Evolutionary conservation across 2,888 invertebrate genomes (phyloP).

Genomic region (Pachliopta kotzebuea): DNA sequence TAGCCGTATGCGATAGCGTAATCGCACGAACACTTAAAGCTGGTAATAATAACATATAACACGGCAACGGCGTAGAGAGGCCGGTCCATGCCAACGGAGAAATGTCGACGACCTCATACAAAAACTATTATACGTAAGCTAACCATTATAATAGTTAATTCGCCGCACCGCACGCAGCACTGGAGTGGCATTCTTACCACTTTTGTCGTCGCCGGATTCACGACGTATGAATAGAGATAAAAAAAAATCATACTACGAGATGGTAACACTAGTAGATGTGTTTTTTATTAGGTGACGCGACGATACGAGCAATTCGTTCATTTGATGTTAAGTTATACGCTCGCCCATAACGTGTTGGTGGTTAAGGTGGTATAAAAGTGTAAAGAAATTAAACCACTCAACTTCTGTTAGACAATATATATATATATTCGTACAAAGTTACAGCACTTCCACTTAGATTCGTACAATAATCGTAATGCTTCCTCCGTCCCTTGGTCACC

Average conservation of each 20-base stretch:
- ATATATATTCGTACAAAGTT: too few relatives aligned
- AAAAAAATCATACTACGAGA: not conserved
- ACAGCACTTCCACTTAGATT: too few relatives aligned
- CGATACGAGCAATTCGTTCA: too few relatives aligned
- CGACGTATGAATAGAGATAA: constrained; percentile 10
- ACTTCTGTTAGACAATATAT: too few relatives aligned
- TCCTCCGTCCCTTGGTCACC: too few relatives aligned
- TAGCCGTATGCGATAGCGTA: constrained; percentile 16
- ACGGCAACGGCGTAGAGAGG: constrained; percentile 17
- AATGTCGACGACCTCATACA: constrained; percentile 49
- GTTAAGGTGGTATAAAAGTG: too few relatives aligned
- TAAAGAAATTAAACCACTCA: too few relatives aligned
- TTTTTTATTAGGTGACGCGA: too few relatives aligned
- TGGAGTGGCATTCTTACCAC: constrained; percentile 26
- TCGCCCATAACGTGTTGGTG: too few relatives aligned
- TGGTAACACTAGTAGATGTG: not conserved
- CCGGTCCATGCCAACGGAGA: constrained; percentile 29
- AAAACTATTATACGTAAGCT: constrained; percentile 44
- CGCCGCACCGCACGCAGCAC: constrained; percentile 36
- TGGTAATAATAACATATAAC: constrained; percentile 25
- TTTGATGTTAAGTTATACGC: too few relatives aligned
- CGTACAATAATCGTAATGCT: too few relatives aligned
- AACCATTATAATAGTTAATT: constrained; percentile 45
- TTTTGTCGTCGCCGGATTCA: constrained; percentile 26
- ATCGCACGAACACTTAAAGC: constrained; percentile 24